Percentiles rank a stretch among this genome's conserved stretches.
phyloP scores from a whole-genome alignment of 37 sponge, comb jelly and placozoan genomes.

The Bolinopsis microptera region DNA sequence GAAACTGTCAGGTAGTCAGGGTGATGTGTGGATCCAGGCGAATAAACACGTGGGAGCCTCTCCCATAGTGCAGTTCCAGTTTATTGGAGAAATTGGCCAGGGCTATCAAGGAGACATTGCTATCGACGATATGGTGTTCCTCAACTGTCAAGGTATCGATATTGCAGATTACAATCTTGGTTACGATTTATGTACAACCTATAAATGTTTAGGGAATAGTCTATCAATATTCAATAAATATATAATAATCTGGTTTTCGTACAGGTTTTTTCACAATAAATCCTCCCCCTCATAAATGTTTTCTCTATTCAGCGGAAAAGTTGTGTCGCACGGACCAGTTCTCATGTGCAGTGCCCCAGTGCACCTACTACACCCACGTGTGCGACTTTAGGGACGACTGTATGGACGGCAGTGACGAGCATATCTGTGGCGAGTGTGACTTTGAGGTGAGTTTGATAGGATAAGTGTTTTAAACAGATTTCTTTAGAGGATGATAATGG shows the following conservation, averaged over 20 bases:
- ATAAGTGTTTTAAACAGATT: neutral
- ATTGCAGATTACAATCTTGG: too few species aligned
- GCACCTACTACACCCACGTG: constrained; percentile 66
- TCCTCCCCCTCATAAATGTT: too few species aligned
- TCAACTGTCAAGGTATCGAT: constrained; percentile 41
- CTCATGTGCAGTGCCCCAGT: constrained; percentile 61
- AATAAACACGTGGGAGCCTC: constrained; percentile 63
- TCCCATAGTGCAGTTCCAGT: constrained; percentile 63
- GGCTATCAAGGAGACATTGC: constrained; percentile 66
- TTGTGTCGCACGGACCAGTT: constrained; percentile 63
- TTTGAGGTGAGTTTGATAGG: constrained; percentile 28
- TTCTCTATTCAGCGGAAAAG: constrained; percentile 55
- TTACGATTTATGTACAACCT: too few species aligned
- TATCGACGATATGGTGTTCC: constrained; percentile 64
- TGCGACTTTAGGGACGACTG: constrained; percentile 67
- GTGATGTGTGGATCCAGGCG: constrained; percentile 68
- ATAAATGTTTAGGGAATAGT: too few species aligned
- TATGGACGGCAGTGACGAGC: constrained; percentile 51
- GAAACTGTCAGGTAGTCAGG: constrained; percentile 66
- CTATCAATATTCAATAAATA: too few species aligned
- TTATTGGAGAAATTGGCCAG: constrained; percentile 54
- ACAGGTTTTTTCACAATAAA: too few species aligned
- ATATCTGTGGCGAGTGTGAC: constrained; percentile 50
- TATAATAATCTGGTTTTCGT: too few species aligned
- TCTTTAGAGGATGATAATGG: neutral